Percentiles rank a stretch among this genome's conserved stretches.
Conservation (phyloP, 2,888 invertebrate species). For the Matsumyia berberina region DNA sequence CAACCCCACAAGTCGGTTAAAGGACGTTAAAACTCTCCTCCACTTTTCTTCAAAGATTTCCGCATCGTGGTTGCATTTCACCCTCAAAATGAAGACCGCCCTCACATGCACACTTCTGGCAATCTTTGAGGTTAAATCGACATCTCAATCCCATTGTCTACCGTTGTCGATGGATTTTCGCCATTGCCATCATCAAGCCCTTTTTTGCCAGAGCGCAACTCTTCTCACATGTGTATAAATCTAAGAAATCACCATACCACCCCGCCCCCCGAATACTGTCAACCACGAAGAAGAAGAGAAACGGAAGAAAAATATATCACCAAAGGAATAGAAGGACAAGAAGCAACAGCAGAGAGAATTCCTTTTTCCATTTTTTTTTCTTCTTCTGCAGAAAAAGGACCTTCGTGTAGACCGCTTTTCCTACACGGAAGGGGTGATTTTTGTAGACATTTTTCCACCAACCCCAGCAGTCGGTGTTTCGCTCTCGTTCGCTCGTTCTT, state of each 20-base stretch:
- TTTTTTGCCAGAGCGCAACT: conserved; percentile 22
- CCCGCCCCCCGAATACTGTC: neutral
- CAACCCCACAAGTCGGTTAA: conserved; percentile 12
- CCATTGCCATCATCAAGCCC: neutral
- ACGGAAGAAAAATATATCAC: conserved; percentile 13
- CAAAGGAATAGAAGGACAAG: conserved; percentile 24
- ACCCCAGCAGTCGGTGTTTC: conserved; percentile 14
- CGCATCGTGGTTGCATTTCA: conserved; percentile 68
- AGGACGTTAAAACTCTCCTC: conserved; percentile 46
- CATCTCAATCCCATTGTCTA: conserved; percentile 71
- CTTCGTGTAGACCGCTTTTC: conserved; percentile 15
- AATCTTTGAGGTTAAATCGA: conserved; percentile 74
- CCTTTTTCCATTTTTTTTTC: conserved; percentile 11
- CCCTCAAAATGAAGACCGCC: conserved; percentile 39
- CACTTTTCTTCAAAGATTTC: conserved; percentile 59
- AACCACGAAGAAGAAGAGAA: conserved; percentile 9
- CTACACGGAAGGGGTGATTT: conserved; percentile 35
- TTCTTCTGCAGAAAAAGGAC: conserved; percentile 26
- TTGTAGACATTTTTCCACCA: conserved; percentile 51
- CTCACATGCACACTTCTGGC: conserved; percentile 7
- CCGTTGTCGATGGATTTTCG: conserved; percentile 57
- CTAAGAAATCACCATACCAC: conserved; percentile 28
- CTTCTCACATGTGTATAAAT: conserved; percentile 45
- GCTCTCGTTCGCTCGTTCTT: conserved; percentile 40
- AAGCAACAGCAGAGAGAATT: conserved; percentile 68